Conservation (phyloP, 2,113 vertebrate species). For the Diadophis punctatus region DNA sequence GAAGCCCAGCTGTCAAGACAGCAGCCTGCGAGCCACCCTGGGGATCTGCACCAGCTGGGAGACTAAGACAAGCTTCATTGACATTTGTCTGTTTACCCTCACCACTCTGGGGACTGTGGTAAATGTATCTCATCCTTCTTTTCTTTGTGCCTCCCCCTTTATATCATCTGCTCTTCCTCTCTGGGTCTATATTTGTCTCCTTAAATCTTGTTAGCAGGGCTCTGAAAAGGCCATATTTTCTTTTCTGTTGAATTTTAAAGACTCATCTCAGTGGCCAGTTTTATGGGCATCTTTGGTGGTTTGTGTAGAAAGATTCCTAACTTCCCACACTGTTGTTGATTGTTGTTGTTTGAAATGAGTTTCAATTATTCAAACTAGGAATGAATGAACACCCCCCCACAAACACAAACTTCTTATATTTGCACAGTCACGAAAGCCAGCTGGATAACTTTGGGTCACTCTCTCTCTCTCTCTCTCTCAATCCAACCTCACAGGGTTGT, state of each 20-base stretch:
- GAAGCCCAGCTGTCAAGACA: neutral
- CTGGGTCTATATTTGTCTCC: conserved; percentile 15
- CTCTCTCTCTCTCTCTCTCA: neutral
- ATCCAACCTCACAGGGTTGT: neutral
- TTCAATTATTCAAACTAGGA: neutral
- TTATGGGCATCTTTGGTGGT: neutral
- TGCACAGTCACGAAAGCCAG: neutral
- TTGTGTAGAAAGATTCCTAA: neutral
- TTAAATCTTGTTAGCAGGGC: neutral
- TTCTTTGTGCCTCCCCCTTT: conserved; percentile 31
- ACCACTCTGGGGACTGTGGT: conserved; percentile 16
- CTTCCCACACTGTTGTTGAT: neutral
- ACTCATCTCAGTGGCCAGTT: neutral
- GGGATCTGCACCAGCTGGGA: conserved; percentile 47
- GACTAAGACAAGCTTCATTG: conserved; percentile 41
- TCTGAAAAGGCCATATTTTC: neutral
- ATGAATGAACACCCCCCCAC: neutral
- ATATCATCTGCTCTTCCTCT: conserved; percentile 24
- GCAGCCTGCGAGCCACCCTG: conserved; percentile 19
- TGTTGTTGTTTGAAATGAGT: neutral
- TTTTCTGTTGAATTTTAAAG: neutral
- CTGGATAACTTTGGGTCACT: neutral
- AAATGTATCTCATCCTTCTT: conserved; percentile 25
- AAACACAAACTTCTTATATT: neutral
- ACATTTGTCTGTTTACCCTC: conserved; percentile 27